These are phyloP conservation scores for Campylomormyrus numenius DNA, from an alignment of 2,113 vertebrate genomes.

Conservation along the genomic window DNA sequence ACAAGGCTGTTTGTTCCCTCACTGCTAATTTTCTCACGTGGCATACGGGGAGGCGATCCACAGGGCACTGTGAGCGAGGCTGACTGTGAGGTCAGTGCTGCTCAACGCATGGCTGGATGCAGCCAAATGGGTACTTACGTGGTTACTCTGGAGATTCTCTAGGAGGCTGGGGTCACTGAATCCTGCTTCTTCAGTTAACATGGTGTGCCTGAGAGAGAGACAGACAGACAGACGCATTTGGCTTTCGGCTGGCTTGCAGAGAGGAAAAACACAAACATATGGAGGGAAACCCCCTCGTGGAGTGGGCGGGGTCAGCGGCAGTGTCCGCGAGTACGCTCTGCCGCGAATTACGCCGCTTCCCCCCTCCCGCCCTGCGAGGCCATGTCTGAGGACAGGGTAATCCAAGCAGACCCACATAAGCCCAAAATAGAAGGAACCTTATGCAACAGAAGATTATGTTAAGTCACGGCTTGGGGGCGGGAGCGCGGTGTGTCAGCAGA, in stretches of 20 bases:
- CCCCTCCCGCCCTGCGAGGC: background rate
- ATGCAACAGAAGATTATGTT: background rate
- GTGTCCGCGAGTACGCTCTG: background rate
- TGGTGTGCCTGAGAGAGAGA: constrained; percentile 65
- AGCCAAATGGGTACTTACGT: constrained; percentile 69
- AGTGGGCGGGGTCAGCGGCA: background rate
- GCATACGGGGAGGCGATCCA: background rate
- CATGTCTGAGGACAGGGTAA: background rate
- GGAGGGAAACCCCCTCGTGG: background rate
- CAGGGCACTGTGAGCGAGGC: background rate
- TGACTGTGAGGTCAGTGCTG: background rate
- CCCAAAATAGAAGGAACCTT: background rate
- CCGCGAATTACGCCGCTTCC: background rate
- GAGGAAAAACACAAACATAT: constrained; percentile 3
- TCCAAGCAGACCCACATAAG: background rate
- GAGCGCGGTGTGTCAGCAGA: background rate
- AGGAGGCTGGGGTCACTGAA: constrained; percentile 85
- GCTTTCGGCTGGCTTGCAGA: background rate
- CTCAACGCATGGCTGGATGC: background rate
- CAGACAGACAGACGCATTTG: background rate
- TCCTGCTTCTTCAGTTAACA: constrained; percentile 70
- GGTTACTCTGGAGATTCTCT: constrained; percentile 93
- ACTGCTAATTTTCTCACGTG: background rate
- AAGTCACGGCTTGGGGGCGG: background rate
- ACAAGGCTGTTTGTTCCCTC: background rate